Percentiles rank a stretch among this genome's conserved stretches.
phyloP scores from a whole-genome alignment of 2,888 invertebrate species.

The Xylocampa areola region DNA sequence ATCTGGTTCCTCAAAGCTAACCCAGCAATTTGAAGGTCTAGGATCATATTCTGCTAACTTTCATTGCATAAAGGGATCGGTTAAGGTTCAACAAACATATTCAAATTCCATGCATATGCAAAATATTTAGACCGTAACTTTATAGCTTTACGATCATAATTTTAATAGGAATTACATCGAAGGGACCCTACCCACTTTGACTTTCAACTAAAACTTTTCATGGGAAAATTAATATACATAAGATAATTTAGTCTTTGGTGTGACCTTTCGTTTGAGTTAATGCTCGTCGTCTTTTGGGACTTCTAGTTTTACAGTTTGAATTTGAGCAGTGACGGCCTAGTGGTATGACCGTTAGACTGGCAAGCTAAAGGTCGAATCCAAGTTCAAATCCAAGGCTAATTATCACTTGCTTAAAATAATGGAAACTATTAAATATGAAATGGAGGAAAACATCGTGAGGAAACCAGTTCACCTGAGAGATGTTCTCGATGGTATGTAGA shows the following conservation, averaged over 20 bases:
- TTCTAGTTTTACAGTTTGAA: constrained; percentile 2
- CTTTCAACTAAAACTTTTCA: constrained; percentile 40
- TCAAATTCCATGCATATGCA: constrained; percentile 56
- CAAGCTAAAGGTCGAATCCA: no score
- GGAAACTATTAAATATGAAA: no score
- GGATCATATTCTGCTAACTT: constrained; percentile 51
- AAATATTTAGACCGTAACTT: constrained; percentile 52
- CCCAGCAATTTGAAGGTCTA: constrained; percentile 27
- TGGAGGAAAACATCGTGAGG: no score
- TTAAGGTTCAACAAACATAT: constrained; percentile 53
- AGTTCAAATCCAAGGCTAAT: no score
- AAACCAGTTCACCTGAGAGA: no score
- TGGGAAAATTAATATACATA: constrained; percentile 44
- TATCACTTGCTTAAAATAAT: no score
- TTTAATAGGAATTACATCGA: constrained; percentile 46
- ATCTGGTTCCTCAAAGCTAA: constrained; percentile 17
- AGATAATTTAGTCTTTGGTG: constrained; percentile 18
- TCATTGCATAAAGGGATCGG: constrained; percentile 51
- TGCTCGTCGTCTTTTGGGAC: not conserved
- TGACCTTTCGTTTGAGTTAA: no score
- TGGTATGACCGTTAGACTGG: no score
- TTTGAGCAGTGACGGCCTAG: constrained; percentile 8
- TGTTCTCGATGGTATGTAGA: no score
- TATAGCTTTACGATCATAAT: constrained; percentile 45
- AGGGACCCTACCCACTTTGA: constrained; percentile 31